Percentiles rank a stretch among this genome's conserved stretches.
phyloP scores from a whole-genome alignment of 2,113 vertebrate genomes.

The Pimephales promelas region DNA sequence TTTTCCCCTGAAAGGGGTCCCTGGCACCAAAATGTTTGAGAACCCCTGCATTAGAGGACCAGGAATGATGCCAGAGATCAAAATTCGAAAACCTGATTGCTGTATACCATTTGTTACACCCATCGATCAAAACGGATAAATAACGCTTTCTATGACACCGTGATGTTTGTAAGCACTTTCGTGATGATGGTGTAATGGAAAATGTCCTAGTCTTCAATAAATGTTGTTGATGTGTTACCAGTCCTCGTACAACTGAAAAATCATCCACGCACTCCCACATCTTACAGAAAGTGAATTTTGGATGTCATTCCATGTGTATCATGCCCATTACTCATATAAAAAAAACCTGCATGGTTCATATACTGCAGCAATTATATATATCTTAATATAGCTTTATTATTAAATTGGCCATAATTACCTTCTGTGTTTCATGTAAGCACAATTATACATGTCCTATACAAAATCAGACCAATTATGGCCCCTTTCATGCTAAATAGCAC shows the following conservation, averaged over 20 bases:
- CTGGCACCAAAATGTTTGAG: too few relatives aligned
- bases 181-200: constrained; percentile 6
- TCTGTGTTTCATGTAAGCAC: too few relatives aligned
- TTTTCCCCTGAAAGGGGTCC: too few relatives aligned
- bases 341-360: too few relatives aligned
- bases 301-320: constrained; percentile 9
- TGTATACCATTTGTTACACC: neutral
- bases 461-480: too few relatives aligned
- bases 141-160: neutral
- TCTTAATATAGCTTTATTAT: too few relatives aligned
- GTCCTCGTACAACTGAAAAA: neutral
- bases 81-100: neutral
- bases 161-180: neutral
- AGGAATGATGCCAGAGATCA: constrained; percentile 27
- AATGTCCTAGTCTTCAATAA: neutral
- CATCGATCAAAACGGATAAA: constrained; percentile 3
- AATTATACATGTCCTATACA: too few relatives aligned
- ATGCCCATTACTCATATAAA: too few relatives aligned
- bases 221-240: constrained; percentile 22
- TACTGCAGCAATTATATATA: too few relatives aligned
- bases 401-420: too few relatives aligned
- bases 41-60: constrained; percentile 1
- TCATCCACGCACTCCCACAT: neutral
- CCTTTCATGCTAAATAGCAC: too few relatives aligned
- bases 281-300: neutral